Conservation (phyloP, 2,797 vertebrate species). For the Hipposideros larvatus region DNA sequence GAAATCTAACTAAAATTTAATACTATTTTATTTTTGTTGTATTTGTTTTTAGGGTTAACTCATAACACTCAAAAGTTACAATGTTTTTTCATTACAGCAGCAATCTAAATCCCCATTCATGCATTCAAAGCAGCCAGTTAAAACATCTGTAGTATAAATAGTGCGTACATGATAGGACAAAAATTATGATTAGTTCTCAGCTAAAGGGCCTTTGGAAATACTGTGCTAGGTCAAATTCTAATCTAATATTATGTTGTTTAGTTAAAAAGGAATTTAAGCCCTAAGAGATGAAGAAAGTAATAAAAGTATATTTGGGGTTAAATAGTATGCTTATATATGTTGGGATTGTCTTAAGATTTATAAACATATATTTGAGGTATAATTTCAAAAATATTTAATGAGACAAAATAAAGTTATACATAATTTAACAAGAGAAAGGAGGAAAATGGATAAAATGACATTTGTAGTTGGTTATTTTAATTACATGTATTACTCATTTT, state of each 20-base stretch:
- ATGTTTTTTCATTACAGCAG: not conserved
- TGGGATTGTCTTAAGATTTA: not conserved
- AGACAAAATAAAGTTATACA: not conserved
- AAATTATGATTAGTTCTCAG: not conserved
- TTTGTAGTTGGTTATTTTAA: not conserved
- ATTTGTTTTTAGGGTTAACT: not conserved
- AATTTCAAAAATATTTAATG: not conserved
- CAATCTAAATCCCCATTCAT: not conserved
- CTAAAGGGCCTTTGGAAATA: not conserved
- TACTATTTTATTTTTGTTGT: not conserved
- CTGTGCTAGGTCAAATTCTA: not conserved
- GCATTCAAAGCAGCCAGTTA: not conserved
- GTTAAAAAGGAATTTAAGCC: not conserved
- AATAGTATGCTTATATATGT: not conserved
- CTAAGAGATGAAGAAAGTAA: not conserved
- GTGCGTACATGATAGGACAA: not conserved
- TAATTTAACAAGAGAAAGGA: not conserved
- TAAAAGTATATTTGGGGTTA: not conserved
- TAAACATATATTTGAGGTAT: not conserved
- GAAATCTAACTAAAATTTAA: not conserved
- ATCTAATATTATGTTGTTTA: not conserved
- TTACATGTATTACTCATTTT: not conserved
- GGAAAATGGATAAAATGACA: not conserved
- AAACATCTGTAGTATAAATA: not conserved
- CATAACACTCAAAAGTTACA: not conserved